These are phyloP conservation scores for Cheirogaleus major DNA, from an alignment of 2,797 vertebrate species.

Conservation along the genomic window DNA sequence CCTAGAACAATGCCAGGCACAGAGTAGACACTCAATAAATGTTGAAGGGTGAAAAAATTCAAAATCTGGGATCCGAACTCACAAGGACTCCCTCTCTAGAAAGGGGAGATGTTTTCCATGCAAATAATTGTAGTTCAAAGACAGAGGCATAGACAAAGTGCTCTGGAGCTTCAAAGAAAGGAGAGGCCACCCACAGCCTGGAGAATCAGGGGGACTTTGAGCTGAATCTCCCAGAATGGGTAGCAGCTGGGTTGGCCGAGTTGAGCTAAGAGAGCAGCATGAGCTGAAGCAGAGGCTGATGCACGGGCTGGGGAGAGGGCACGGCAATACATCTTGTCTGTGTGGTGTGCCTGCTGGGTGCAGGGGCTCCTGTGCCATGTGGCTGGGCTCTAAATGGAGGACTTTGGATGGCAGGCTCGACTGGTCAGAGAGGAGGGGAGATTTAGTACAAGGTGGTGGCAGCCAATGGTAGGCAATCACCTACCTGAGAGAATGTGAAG, in stretches of 20 bases:
- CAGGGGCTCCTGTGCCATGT: not conserved
- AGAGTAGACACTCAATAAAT: not conserved
- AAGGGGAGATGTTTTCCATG: not conserved
- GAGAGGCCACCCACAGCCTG: not conserved
- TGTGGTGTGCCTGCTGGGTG: too few species aligned
- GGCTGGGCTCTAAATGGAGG: not conserved
- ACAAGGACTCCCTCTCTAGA: not conserved
- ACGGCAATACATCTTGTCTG: not conserved
- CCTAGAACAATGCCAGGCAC: not conserved
- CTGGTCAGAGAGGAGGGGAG: not conserved
- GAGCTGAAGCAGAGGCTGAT: not conserved
- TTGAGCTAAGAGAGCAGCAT: not conserved
- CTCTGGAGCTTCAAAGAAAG: not conserved
- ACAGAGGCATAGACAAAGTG: not conserved
- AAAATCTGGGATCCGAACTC: not conserved
- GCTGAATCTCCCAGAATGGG: not conserved
- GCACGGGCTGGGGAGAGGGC: not conserved
- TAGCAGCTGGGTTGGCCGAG: not conserved
- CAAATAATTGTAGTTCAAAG: not conserved
- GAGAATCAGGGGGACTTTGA: accelerated
- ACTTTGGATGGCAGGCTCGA: not conserved
- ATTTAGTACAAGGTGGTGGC: not conserved
- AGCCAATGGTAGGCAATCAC: not conserved
- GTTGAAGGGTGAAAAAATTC: not conserved
- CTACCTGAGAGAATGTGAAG: not conserved